Evolutionary conservation across 2,888 invertebrate genomes (phyloP), one percentile per base, ranked within the genome.

Genomic region (Polylopha cassiicola): DNA sequence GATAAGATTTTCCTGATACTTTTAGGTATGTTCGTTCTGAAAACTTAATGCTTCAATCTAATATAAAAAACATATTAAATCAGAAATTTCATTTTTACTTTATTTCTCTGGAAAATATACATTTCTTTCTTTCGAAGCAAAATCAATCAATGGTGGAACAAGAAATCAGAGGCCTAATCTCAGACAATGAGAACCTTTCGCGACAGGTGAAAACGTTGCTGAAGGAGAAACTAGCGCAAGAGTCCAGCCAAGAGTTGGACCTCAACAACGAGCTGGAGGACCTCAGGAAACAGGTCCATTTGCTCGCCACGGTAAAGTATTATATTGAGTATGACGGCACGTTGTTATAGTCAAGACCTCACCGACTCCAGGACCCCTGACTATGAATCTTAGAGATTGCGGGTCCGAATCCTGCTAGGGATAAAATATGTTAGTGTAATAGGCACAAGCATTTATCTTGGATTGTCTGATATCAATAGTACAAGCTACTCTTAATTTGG

Each of bases 131-230:
- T 48, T 8, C 52, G n/a, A n/a, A 85, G 85, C 68, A 81, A 66
- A 85, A 82, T 43, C 84, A 84, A 56, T 50, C 64, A 2, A 55
- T 63, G 10, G 74, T 85, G 7, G 84, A 79, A 51, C 71, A 74
- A 37, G 85, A 85, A 54, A 77, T 85, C 37, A 65, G 65, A 38
- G 56, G 68, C 1, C 48, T 85, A n/a, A 82, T 85, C 34, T 52
- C 68, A 2, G 85, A 85, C 47, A 85, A 85, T 46, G 79, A 81
- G 43, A 76, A 73, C 24, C 52, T 85, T 6, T 84, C 85, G 0
- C 71, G 78, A n/a, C 80, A 84, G 55, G 78, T 85, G 1, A 77
- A 73, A 1, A 53, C 61, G 16, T 50, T 84, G 27, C 48, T 82
- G 11, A 75, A 79, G 34, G 81, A 84, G 46, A 81, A 72, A 30